Conservation (phyloP, 2,113 vertebrate genomes). For the Pteruthius melanotis region DNA sequence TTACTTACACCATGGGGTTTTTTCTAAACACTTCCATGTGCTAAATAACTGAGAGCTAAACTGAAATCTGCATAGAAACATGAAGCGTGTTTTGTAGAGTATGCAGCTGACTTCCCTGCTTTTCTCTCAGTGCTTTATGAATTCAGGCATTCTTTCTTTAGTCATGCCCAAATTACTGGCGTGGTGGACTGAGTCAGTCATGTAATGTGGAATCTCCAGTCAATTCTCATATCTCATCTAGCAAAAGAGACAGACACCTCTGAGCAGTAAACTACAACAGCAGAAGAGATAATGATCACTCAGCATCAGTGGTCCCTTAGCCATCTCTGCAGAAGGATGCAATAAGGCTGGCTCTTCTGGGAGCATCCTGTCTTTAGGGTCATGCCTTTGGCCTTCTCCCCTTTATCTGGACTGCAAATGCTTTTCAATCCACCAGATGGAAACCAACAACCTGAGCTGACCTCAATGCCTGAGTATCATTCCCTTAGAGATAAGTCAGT, state of each 20-base stretch:
- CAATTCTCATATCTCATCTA: background rate
- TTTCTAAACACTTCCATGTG: background rate
- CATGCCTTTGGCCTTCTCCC: background rate
- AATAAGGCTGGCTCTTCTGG: background rate
- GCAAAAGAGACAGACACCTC: background rate
- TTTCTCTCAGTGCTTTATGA: background rate
- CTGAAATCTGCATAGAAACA: background rate
- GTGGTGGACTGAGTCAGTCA: background rate
- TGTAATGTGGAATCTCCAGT: background rate
- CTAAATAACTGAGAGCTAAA: background rate
- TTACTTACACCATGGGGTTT: background rate
- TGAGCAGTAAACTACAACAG: background rate
- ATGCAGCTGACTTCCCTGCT: background rate
- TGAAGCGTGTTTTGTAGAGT: background rate
- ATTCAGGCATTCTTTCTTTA: background rate
- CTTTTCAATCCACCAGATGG: background rate
- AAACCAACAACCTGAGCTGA: background rate
- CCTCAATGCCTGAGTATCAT: background rate
- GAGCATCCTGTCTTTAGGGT: background rate
- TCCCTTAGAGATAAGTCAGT: background rate
- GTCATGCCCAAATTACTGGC: background rate
- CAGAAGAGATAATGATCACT: background rate
- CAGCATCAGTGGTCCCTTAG: background rate
- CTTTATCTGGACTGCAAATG: background rate
- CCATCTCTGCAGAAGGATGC: background rate